phyloP scores from a whole-genome alignment of 23 tunicate species.

The Clavelina lepadiformis region DNA sequence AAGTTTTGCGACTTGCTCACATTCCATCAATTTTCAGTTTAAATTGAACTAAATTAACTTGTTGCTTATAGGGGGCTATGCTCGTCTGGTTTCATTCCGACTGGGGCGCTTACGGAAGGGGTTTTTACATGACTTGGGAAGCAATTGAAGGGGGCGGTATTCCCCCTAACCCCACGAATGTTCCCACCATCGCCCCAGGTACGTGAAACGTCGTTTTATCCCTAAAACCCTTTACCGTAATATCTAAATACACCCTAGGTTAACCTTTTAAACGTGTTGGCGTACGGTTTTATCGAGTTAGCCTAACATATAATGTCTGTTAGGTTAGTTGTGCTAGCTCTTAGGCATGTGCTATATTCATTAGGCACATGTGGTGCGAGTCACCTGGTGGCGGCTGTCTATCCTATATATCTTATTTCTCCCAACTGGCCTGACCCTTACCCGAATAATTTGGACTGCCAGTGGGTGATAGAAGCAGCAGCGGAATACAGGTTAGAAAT shows the following conservation, averaged over 20 bases:
- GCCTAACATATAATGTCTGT: neutral
- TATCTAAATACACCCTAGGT: neutral
- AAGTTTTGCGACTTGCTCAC: too few species aligned
- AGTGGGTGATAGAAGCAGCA: constrained; percentile 79
- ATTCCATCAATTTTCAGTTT: too few species aligned
- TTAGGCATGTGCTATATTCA: neutral
- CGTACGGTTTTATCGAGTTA: neutral
- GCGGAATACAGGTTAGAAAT: constrained; percentile 42
- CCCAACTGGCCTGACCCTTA: constrained; percentile 78
- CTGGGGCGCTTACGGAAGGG: constrained; percentile 39
- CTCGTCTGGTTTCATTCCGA: constrained; percentile 78
- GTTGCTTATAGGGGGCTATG: constrained; percentile 52
- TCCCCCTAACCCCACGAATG: constrained; percentile 90
- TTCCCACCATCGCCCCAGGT: constrained; percentile 91
- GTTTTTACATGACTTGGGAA: constrained; percentile 69
- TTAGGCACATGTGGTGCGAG: constrained; percentile 73
- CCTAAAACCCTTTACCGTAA: too few species aligned
- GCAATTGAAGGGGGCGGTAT: constrained; percentile 74
- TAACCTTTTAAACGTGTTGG: neutral
- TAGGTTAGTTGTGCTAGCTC: too few species aligned
- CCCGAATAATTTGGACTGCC: constrained; percentile 53
- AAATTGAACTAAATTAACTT: neutral
- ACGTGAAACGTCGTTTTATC: too few species aligned
- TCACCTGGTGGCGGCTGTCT: constrained; percentile 73
- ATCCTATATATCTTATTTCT: constrained; percentile 52